Evolutionary conservation across 2,888 invertebrate genomes (phyloP), one percentile per base, ranked within the genome.

Genomic region (Exephanes ischioxanthus): DNA sequence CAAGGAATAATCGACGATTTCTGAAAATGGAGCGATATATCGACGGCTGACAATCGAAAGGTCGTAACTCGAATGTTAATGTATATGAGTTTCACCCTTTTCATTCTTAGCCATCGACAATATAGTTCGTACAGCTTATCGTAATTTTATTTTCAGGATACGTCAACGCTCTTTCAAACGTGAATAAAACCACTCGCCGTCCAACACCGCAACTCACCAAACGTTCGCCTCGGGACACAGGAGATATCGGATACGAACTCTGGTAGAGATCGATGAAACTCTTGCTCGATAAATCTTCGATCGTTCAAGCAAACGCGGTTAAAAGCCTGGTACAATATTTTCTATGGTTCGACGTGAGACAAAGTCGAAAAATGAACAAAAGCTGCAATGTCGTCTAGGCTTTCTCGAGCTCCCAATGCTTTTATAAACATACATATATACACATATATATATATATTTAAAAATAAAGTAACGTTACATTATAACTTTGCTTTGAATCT

Each of bases 121-220:
- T 48, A 48, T 48, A 4, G 45, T 48, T 48, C 45, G 45, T 48
- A 48, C 14, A 48, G 45, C 45, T 48, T 16, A 48, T 48, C 45
- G 45, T 16, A 3, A 22, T 26, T 11, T 58, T 58, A 11, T 58
- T 22, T 58, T 58, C 26, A 58, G 58, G 58, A 58, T 58, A 58
- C 58, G 58, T 26, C 58, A 58, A 58, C 58, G 22, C n/a, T 55
- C 55, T 55, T 55, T 55, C 55, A 55, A 55, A 55, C 55, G 22
- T 55, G 19, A 22, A 55, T 9, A 58, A 58, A 58, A 58, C 14
- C 22, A 26, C 58, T 26, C 58, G 26, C 58, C 58, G 58, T 58
- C 58, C 58, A 58, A 26, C 14, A 58, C 14, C 26, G 26, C 58
- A 58, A 58, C 26, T 26, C 26, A 58, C 11, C 58, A 58, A 26